These are phyloP conservation scores for Daktulosphaira vitifoliae DNA, from an alignment of 1,140 invertebrate species.

Conservation along the genomic window DNA sequence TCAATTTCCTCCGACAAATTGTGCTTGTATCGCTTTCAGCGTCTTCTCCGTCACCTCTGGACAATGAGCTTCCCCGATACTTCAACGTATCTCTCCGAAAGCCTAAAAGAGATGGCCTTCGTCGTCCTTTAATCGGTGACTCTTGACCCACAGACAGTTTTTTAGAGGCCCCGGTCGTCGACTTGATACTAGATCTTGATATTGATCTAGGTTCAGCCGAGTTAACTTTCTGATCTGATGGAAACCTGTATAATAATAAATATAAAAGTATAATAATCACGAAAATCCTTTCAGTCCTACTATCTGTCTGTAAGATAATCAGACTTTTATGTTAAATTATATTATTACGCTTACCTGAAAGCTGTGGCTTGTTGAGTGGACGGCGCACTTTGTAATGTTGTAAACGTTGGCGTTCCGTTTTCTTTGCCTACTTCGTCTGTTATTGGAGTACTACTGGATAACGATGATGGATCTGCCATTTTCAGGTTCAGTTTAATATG, in stretches of 20 bases:
- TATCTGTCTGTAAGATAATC: too few relatives aligned
- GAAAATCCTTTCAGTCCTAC: too few relatives aligned
- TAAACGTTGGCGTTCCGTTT: background rate
- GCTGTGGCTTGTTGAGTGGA: background rate
- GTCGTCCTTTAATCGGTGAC: conserved; percentile 38
- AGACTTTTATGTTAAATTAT: too few relatives aligned
- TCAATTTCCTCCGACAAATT: conserved; percentile 38
- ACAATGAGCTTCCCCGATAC: conserved; percentile 32
- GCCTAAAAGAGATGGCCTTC: conserved; percentile 35
- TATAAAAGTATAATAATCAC: too few relatives aligned
- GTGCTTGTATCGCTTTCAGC: conserved; percentile 40
- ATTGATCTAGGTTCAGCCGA: background rate
- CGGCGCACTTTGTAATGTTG: background rate
- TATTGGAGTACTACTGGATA: background rate
- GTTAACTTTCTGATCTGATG: background rate
- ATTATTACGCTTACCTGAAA: background rate
- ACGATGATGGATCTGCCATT: conserved; percentile 2
- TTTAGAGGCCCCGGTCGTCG: too few relatives aligned
- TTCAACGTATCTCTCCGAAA: background rate
- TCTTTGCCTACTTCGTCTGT: too few relatives aligned
- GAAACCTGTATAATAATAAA: conserved; percentile 25
- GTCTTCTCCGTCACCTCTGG: conserved; percentile 40
- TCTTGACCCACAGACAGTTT: conserved; percentile 36
- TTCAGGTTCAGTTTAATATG: conserved; percentile 38
- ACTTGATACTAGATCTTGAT: background rate